phyloP scores from a whole-genome alignment of 1,140 invertebrate genomes.

The Atta cephalotes region DNA sequence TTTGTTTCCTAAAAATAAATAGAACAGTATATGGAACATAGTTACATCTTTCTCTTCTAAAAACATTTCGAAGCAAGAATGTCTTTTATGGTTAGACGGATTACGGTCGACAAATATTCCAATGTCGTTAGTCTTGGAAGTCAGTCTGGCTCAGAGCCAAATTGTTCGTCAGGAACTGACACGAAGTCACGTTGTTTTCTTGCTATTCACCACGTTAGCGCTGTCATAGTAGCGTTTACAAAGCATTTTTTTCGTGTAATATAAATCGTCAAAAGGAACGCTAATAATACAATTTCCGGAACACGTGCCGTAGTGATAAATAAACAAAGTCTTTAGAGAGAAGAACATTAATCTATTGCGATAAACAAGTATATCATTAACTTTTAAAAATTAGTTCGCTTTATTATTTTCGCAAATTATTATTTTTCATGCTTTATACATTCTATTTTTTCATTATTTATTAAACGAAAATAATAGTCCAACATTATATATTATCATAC shows the following conservation, averaged over 20 bases:
- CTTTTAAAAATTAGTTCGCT: neutral
- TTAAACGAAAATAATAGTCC: neutral
- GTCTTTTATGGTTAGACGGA: constrained; percentile 35
- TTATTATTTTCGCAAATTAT: too few relatives aligned
- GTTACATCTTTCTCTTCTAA: neutral
- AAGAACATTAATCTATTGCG: neutral
- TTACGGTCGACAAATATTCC: constrained; percentile 68
- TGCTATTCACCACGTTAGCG: constrained; percentile 21
- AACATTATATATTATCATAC: constrained; percentile 3
- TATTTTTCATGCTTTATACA: neutral
- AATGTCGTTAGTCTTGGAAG: constrained; percentile 69
- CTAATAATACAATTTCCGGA: neutral
- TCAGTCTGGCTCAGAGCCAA: constrained; percentile 60
- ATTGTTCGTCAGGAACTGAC: constrained; percentile 63
- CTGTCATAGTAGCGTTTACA: constrained; percentile 34
- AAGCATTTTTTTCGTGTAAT: constrained; percentile 54
- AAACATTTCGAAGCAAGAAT: constrained; percentile 6
- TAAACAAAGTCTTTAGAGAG: neutral
- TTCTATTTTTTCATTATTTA: neutral
- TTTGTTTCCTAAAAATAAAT: neutral
- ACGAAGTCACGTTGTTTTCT: constrained; percentile 38
- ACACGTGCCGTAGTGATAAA: neutral
- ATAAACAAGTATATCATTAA: neutral
- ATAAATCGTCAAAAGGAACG: constrained; percentile 18
- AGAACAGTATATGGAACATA: neutral